These are phyloP conservation scores for Ibycter americanus DNA, from an alignment of 2,797 vertebrate species.

Conservation along the genomic window DNA sequence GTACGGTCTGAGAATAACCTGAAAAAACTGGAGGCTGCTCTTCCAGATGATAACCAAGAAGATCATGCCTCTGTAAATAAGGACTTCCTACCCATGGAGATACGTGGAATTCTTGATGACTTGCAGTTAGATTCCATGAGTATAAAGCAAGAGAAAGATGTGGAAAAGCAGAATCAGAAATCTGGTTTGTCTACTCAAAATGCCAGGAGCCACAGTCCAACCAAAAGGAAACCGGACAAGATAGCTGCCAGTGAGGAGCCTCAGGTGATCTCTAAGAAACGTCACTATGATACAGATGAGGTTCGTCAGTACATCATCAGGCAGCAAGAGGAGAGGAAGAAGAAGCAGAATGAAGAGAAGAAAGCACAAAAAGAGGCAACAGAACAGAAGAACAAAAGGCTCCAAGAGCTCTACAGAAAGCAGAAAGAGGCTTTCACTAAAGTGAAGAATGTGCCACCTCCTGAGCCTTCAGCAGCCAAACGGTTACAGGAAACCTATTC, in stretches of 20 bases:
- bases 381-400: slow-evolving; percentile 88
- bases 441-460: slow-evolving; percentile 50
- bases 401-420: slow-evolving; percentile 93
- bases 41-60: slow-evolving; percentile 52
- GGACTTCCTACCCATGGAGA: slow-evolving; percentile 87
- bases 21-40: slow-evolving; percentile 63
- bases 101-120: slow-evolving; percentile 92
- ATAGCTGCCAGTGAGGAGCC: slow-evolving; percentile 67
- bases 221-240: slow-evolving; percentile 78
- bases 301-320: slow-evolving; percentile 91
- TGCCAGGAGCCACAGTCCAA: slow-evolving; percentile 85
- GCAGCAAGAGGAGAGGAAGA: slow-evolving; percentile 92
- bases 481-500: slow-evolving; percentile 89
- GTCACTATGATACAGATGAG: slow-evolving; percentile 91
- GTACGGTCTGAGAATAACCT: slow-evolving; percentile 58
- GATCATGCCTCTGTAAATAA: slow-evolving; percentile 73
- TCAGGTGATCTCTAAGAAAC: slow-evolving; percentile 81
- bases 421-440: slow-evolving; percentile 83
- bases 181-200: slow-evolving; percentile 45
- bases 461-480: slow-evolving; percentile 77
- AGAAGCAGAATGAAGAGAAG: slow-evolving; percentile 88
- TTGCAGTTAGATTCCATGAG: slow-evolving; percentile 83
- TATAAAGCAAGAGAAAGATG: slow-evolving; percentile 67
- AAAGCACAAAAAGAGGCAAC: slow-evolving; percentile 87
- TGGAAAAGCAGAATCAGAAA: slow-evolving; percentile 65